phyloP scores from a whole-genome alignment of 2,888 invertebrate species.

The Panzeria rudis region DNA sequence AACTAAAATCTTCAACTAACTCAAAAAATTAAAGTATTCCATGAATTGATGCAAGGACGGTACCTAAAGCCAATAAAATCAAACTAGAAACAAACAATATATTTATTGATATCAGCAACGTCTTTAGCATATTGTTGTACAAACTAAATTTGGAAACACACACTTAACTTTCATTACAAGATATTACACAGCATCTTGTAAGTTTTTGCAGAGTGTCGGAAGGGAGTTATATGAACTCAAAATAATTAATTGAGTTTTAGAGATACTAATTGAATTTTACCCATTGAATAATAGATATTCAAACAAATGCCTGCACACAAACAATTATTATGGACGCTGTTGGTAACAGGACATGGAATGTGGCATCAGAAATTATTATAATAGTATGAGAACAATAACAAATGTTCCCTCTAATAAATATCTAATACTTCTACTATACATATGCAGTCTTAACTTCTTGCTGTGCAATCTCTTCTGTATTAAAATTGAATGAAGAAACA shows the following conservation, averaged over 20 bases:
- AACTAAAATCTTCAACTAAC: too few species aligned
- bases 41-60: too few species aligned
- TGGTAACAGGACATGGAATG: slow-evolving; percentile 35
- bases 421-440: neutral
- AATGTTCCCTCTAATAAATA: neutral
- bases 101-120: slow-evolving; percentile 14
- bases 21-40: too few species aligned
- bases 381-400: neutral
- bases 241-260: slow-evolving; percentile 66
- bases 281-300: slow-evolving; percentile 48
- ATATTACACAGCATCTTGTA: neutral
- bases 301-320: slow-evolving; percentile 8
- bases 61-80: neutral
- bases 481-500: slow-evolving; percentile 1
- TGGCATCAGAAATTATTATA: neutral
- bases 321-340: slow-evolving; percentile 27
- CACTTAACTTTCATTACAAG: neutral
- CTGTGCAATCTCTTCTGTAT: neutral
- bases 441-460: slow-evolving; percentile 10
- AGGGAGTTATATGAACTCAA: slow-evolving; percentile 50
- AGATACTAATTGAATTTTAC: slow-evolving; percentile 67
- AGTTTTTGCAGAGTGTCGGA: neutral
- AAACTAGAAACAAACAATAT: slow-evolving; percentile 21
- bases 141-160: neutral
- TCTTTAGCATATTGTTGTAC: neutral